These are phyloP conservation scores for Xestoiulus laeticollis DNA, from an alignment of 2,888 invertebrate genomes.

Conservation along the genomic window DNA sequence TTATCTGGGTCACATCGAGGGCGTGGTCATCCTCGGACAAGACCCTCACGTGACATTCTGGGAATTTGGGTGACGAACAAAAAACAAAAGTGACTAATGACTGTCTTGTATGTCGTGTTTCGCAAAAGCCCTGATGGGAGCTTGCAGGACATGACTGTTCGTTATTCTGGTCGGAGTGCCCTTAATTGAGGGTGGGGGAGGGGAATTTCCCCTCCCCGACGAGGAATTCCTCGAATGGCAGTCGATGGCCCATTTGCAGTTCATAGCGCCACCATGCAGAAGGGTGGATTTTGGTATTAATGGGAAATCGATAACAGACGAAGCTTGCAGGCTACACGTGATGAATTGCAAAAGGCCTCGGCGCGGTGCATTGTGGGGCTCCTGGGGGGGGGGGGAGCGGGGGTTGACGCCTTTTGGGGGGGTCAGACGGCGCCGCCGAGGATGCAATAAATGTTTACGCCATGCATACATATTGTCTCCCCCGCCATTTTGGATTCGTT, in stretches of 20 bases:
- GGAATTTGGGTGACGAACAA: neutral
- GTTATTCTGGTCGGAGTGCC: neutral
- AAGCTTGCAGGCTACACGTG: neutral
- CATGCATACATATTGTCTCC: conserved; percentile 17
- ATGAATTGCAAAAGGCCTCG: neutral
- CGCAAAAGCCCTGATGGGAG: neutral
- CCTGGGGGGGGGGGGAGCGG: neutral
- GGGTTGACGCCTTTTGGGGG: neutral
- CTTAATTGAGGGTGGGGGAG: neutral
- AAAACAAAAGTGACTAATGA: neutral
- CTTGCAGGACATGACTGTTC: neutral
- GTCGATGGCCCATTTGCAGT: neutral
- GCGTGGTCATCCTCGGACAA: neutral
- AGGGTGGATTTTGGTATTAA: neutral
- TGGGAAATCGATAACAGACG: conserved; percentile 9
- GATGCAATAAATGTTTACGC: conserved; percentile 22
- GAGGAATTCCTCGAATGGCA: neutral
- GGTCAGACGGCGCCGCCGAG: neutral
- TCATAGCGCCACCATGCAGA: neutral
- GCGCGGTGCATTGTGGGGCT: neutral
- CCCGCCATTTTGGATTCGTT: neutral
- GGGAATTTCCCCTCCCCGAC: neutral
- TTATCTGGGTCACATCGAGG: neutral
- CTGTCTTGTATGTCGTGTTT: neutral
- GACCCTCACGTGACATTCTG: neutral